Base-by-base conservation (phyloP, 53 echinoderm and acorn worm species). In the Paracentrotus lividus region DNA sequence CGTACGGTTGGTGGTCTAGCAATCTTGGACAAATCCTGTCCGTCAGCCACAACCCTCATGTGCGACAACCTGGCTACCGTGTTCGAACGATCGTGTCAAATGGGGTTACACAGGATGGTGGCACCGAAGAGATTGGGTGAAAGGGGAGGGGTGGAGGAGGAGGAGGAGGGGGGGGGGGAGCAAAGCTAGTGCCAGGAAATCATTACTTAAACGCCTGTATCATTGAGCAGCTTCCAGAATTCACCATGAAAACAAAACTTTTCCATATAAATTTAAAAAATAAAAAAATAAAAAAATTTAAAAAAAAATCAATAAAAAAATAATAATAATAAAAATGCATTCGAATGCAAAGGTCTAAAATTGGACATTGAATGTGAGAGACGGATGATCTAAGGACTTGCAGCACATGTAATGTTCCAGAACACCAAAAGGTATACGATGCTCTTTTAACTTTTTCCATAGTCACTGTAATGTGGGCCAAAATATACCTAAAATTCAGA, bases 51-150 rank as follows among this genome's bases (percentile, higher is more conserved):
- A 7, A 36, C 8, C 32, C 49, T 75, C 91, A 75, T 76, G 75
- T 91, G 91, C 72, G 72, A 47, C 76, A 54, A 75, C 23, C 52
- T 91, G 91, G 90, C 90, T 90, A 90, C 90, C 66, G 47, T 57
- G 27, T 32, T 32, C 57, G 88, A 55, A 32, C 58, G 36, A 59
- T 52, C 57, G 34, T 38, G 88, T 38, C 33, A 55, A 45, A 36
- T 10, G 34, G 88, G 13, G 58, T 55, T 52, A n/a, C 9, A 10
- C 47, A 49, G 54, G 85, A 51, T 85, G 77, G 77, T 49, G 14
- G 51, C n/a, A 49, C 49, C 26, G 0, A 47, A 15, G 85, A 4
- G 85, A 5, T 21, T 47, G 85, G 4, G 5, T 24, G 85, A n/a
- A n/a, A n/a, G n/a, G n/a, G n/a, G n/a, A n/a, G 0, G 59, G 9